Evolutionary conservation across 2,888 invertebrate genomes (phyloP), one percentile per base, ranked within the genome.

Genomic region (Aleiodes leptofemur): DNA sequence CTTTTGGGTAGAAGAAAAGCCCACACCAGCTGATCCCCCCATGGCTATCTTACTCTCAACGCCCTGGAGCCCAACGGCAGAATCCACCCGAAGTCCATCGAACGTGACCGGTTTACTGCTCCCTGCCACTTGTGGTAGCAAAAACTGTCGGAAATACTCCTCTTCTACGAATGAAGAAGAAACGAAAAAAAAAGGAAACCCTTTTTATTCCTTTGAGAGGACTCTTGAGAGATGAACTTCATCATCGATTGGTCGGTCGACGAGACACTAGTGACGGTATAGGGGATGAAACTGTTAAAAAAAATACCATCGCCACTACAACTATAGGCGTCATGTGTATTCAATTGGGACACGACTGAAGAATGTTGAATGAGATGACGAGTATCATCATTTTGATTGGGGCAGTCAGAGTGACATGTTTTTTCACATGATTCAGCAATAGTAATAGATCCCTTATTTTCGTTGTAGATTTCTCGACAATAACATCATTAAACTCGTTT

Each of bases 11-110:
- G 6, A 53, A 68, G 64, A 64, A 51, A 87, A 85, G 85, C 86
- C 85, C 85, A 86, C 50, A 72, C 75, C 87, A 86, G 86, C 86
- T 87, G 87, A 89, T 88, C 88, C 88, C 88, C 88, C 86, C 82
- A 83, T 83, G 86, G 87, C 86, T 85, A 86, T 86, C 87, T 43
- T 38, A 38, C 38, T 38, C 38, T 82, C 81, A 81, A 81, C 81
- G 76, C 71, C 73, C 75, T 77, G 76, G 76, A 82, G 69, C 80
- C 80, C 79, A 76, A 78, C 82, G 80, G 23, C 23, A 23, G 81
- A 83, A 82, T 82, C 82, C 59, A 75, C 76, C 75, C 76, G 78
- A 77, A 76, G 79, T 79, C 78, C 77, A 77, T 76, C 82, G 86
- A 80, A 89, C 89, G 88, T 89, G 89, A 89, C 87, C 84, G 81